These are phyloP conservation scores for Glyptemys insculpta DNA, from an alignment of 2,797 vertebrate species.

Conservation along the genomic window DNA sequence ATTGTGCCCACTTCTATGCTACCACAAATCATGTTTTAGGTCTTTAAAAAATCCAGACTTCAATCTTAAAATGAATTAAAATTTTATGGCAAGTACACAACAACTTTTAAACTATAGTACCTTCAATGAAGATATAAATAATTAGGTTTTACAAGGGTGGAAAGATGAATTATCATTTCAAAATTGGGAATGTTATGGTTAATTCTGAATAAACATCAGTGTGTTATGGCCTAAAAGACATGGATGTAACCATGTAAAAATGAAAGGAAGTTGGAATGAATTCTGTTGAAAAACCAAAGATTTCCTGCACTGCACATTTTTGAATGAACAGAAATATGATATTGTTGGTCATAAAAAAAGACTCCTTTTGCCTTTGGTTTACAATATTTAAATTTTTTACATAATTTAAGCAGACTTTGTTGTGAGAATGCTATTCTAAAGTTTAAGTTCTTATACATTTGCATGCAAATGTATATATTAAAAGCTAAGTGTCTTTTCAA, in stretches of 20 bases:
- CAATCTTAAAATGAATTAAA: background rate
- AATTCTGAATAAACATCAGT: background rate
- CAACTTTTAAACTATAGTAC: constrained; percentile 19
- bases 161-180: constrained; percentile 44
- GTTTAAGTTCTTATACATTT: constrained; percentile 25
- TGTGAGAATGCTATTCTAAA: constrained; percentile 22
- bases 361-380: constrained; percentile 51
- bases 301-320: background rate
- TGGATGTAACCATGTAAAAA: background rate
- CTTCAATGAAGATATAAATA: constrained; percentile 15
- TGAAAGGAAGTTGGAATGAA: constrained; percentile 23
- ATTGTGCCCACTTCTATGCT: background rate
- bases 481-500: background rate
- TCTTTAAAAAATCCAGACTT: constrained; percentile 20
- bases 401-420: constrained; percentile 24
- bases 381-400: constrained; percentile 29
- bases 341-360: constrained; percentile 43
- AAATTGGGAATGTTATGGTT: constrained; percentile 4
- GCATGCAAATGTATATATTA: constrained; percentile 3
- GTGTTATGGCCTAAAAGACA: constrained; percentile 54
- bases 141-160: constrained; percentile 10
- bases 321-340: background rate
- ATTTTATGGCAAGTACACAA: constrained; percentile 39
- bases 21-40: constrained; percentile 10
- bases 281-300: constrained; percentile 68